Evolutionary conservation across 2,797 vertebrate genomes (phyloP), one percentile per base, ranked within the genome.

Genomic region (Calcarius lapponicus): DNA sequence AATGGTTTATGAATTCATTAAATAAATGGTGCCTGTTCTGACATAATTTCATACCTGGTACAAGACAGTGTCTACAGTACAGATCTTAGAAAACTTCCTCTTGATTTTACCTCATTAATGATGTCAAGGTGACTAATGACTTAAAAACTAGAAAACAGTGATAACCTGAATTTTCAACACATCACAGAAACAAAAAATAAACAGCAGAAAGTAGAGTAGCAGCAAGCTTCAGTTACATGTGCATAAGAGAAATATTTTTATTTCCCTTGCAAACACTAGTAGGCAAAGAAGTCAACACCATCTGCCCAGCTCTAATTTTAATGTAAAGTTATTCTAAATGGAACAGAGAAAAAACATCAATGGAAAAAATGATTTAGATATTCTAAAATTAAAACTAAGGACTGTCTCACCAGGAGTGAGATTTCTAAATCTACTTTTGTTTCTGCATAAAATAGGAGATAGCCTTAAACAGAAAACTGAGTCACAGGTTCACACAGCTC

Each of bases 161-260:
- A 47, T 40, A 86, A 84, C 48, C 43, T 86, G 66, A 74, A 73
- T 40, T 76, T 92, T 90, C 48, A 86, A 73, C 66, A 75, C 38
- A 73, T 67, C 29, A 76, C 58, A 84, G 76, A 88, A 86, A 56
- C 8, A 3, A 86, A 93, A 95, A 79, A 73, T 21, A 91, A 58
- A 81, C 19, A 92, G 29, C 66, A 88, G 48, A 88, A 90, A 83
- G 54, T 26, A 88, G 65, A 87, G 58, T 16, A 90, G 72, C 29
- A 75, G 66, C 29, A 90, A 86, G 67, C 56, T 66, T 84, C 65
- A 79, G 66, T 50, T 79, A 88, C 20, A 60, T 2, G 16, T 76
- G 56, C 21, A 14, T 61, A 87, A 92, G 45, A 87, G 60, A 95
- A 97, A 95, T 93, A 93, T 90, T 96, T 95, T 89, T 86, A 92